Evolutionary conservation across 2,888 invertebrate genomes (phyloP).

Genomic region (Lucinisca nassula): DNA sequence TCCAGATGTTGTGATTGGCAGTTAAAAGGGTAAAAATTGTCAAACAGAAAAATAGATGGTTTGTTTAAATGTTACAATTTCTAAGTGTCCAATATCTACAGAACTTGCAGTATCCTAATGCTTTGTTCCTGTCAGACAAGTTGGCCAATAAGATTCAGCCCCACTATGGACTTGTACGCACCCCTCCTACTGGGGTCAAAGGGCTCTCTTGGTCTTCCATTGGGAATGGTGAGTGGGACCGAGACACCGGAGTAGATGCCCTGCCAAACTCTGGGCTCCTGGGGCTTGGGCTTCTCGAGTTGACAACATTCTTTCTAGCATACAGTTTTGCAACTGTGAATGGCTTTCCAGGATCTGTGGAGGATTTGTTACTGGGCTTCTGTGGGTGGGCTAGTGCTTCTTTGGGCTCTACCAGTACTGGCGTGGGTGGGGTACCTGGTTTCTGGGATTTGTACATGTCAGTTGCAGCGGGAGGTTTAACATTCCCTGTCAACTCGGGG

Average conservation of each 20-base stretch:
- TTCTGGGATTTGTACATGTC: neutral
- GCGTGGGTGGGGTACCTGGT: neutral
- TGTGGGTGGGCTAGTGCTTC: neutral
- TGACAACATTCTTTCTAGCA: neutral
- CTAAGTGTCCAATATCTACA: too few relatives aligned
- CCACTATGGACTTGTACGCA: too few relatives aligned
- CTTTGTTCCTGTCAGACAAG: too few relatives aligned
- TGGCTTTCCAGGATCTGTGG: neutral
- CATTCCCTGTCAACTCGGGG: neutral
- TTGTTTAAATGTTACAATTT: too few relatives aligned
- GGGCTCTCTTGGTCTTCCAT: neutral
- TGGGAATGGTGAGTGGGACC: slow-evolving; percentile 6
- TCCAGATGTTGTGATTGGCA: too few relatives aligned
- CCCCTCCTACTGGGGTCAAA: slow-evolving; percentile 12
- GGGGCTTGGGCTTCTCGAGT: neutral
- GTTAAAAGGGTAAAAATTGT: too few relatives aligned
- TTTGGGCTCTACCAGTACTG: neutral
- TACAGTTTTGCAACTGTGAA: neutral
- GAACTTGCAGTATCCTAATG: too few relatives aligned
- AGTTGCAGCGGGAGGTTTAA: neutral
- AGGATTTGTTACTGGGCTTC: too few relatives aligned
- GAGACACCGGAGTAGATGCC: neutral
- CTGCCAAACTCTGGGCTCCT: neutral
- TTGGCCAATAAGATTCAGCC: too few relatives aligned
- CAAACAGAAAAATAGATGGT: too few relatives aligned